These are phyloP conservation scores for Lycia hirtaria DNA, from an alignment of 2,888 invertebrate species.

Conservation along the genomic window DNA sequence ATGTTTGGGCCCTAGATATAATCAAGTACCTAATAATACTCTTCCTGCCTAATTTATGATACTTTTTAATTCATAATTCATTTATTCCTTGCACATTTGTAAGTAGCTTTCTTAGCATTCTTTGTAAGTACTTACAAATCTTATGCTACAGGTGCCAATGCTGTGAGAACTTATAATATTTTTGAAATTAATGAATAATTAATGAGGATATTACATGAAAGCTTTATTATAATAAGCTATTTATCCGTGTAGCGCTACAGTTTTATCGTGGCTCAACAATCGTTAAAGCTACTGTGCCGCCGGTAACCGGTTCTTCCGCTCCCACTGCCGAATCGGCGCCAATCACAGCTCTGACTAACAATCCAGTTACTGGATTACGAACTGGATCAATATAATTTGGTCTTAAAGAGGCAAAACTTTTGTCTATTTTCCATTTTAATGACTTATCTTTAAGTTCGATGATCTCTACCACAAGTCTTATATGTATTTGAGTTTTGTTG, in stretches of 20 bases:
- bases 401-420: slow-evolving; percentile 7
- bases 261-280: slow-evolving; percentile 72
- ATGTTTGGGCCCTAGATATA: no score
- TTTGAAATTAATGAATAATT: slow-evolving; percentile 21
- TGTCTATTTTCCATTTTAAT: slow-evolving; percentile 14
- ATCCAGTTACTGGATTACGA: slow-evolving; percentile 47
- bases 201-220: slow-evolving; percentile 48
- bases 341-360: slow-evolving; percentile 63
- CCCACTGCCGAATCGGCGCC: slow-evolving; percentile 67
- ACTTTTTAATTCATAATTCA: no score
- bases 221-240: slow-evolving; percentile 38
- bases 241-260: slow-evolving; percentile 54
- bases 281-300: slow-evolving; percentile 78
- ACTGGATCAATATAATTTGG: slow-evolving; percentile 15
- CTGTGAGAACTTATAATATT: neutral
- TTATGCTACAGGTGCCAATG: neutral
- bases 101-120: no score
- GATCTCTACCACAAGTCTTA: neutral
- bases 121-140: neutral
- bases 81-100: no score
- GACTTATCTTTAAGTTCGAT: slow-evolving; percentile 2
- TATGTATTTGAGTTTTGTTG: neutral
- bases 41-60: no score
- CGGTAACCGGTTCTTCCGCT: slow-evolving; percentile 72
- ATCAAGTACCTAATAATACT: no score